Evolutionary conservation across 2,113 vertebrate genomes (phyloP), one percentile per base, ranked within the genome.

Genomic region (Rhynchomys soricoides): DNA sequence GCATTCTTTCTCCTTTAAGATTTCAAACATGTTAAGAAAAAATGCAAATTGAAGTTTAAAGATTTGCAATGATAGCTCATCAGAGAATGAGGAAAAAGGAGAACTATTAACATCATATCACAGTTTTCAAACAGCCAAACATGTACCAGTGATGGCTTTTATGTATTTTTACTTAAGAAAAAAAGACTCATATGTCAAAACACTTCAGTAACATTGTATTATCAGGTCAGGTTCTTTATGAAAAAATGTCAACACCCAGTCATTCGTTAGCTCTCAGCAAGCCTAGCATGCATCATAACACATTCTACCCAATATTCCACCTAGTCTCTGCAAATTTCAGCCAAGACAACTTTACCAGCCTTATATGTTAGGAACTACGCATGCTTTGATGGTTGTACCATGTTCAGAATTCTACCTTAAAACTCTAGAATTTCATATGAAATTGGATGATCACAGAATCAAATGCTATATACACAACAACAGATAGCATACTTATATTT

Each of bases 141-240:
- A 85, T 43, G 91, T 7, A 93, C 7, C 59, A 88, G 29, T 50
- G 75, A 82, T 82, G 77, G 12, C 21, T 68, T 82, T 83, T 95
- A 93, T 88, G 52, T 89, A 89, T 89, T 95, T 96, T 97, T 90
- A 75, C 43, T 94, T 62, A 94, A 89, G n/a, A 89, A 91, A 94
- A 95, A 57, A 83, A 21, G 75, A 0, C 15, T 95, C 43, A 59
- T 9, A 73, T 96, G 74, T 95, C 79, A 95, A 95, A 96, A 95
- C 86, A 83, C 13, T 93, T 96, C 22, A 92, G 93, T 66, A 96
- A 79, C 81, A 79, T 73, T 96, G 62, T 92, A 78, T 95, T 97
- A 92, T 94, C 55, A 94, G n/a, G 59, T 95, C 92, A 85, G 62
- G 87, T 96, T 95, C 22, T 95, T 50, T 91, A 16, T 70, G 82